Evolutionary conservation across 2,113 vertebrate genomes (phyloP), one percentile per base, ranked within the genome.

Genomic region (Varanus salvator): DNA sequence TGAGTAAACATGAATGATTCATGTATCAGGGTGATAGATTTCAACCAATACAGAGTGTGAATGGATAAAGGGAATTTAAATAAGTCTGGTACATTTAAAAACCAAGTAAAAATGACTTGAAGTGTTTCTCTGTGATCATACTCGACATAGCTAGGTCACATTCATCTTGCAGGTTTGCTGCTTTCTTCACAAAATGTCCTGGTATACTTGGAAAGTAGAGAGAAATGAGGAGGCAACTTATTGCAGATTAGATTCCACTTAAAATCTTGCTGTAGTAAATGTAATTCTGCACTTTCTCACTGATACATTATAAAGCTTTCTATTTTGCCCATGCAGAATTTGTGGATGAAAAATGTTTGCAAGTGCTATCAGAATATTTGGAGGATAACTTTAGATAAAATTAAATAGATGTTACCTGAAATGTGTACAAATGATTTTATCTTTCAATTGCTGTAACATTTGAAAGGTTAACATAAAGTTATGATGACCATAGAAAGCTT

Each of bases 141-240:
- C 78, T 90, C 97, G 96, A 96, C 94, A 88, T 93, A 96, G 96
- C 93, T 96, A 94, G 95, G 96, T 96, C 96, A 95, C 74, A 85
- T 93, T 96, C 96, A 94, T 96, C 94, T 96, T 97, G 91, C 89
- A 93, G 93, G 90, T 96, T 83, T 85, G 80, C 92, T 95, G 69
- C 92, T 88, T 96, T 95, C 87, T 91, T 93, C 68, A 88, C 90
- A 92, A 85, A 82, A 88, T 52, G 89, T 92, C 89, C 91, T 92
- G 85, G 88, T 93, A 66, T 64, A 57, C 84, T 71, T 85, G 77
- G 81, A 91, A 89, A 78, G 85, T 75, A 80, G 71, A 89, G 88
- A 38, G 23, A 90, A 91, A 48, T 57, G 8, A 44, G 87, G 57
- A 34, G 34, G n/a, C 52, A 91, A 69, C 29, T 38, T 82, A 60